phyloP scores from a whole-genome alignment of 2,888 invertebrate species.

The Anagyrus pseudococci region DNA sequence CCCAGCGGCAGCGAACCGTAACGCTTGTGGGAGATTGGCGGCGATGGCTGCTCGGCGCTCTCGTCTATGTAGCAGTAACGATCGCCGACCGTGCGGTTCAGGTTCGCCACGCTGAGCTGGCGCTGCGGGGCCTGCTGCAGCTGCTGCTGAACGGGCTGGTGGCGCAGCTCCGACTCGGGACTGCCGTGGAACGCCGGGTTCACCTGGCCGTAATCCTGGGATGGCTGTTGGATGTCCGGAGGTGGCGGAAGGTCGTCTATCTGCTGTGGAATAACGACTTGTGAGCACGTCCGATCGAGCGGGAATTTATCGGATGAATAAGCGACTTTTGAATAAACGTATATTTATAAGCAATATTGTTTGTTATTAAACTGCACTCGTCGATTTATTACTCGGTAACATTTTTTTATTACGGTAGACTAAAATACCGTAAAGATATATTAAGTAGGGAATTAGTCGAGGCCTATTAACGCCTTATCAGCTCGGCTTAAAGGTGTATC shows the following conservation, averaged over 20 bases:
- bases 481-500: neutral
- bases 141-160: neutral
- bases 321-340: neutral
- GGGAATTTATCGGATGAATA: neutral
- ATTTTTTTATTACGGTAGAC: neutral
- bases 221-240: constrained; percentile 37
- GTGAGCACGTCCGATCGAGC: no score
- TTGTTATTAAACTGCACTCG: neutral
- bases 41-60: constrained; percentile 4
- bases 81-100: constrained; percentile 19
- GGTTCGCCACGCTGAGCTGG: constrained; percentile 4
- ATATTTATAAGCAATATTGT: neutral
- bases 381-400: neutral
- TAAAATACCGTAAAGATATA: no score
- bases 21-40: constrained; percentile 14
- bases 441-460: no score
- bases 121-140: no score
- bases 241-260: constrained; percentile 44
- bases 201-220: constrained; percentile 46
- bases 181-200: constrained; percentile 52
- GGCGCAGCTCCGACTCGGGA: constrained; percentile 34
- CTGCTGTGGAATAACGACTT: constrained; percentile 1
- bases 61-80: constrained; percentile 39
- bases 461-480: no score
- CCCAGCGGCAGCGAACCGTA: constrained; percentile 27